A percentile compares a stretch with the other conserved stretches of the same genome.
These are phyloP conservation scores for Nemotelus pantherinus DNA, from an alignment of 2,888 invertebrate genomes.

Conservation along the genomic window DNA sequence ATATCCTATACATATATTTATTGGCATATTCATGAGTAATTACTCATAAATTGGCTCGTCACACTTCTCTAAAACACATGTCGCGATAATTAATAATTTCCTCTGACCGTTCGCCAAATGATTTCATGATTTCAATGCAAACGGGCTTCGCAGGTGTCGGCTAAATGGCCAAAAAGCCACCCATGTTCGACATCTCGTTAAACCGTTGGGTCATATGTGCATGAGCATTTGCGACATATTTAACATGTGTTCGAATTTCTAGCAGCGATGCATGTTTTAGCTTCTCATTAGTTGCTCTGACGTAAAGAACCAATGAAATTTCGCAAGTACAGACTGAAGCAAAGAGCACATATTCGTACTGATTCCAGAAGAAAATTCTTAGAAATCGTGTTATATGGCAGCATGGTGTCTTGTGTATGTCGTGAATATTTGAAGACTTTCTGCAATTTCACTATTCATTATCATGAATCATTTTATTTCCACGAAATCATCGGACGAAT, in stretches of 20 bases:
- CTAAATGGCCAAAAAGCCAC: neutral
- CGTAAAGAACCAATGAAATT: no score
- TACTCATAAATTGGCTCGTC: constrained; percentile 10
- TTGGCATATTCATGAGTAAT: constrained; percentile 6
- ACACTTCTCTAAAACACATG: constrained; percentile 43
- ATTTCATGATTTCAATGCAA: constrained; percentile 14
- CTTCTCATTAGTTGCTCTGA: neutral
- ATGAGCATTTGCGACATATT: constrained; percentile 1
- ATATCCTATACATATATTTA: no score
- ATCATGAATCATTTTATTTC: no score
- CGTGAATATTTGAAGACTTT: no score
- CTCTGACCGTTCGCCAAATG: constrained; percentile 37
- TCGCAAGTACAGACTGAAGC: no score
- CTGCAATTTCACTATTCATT: no score
- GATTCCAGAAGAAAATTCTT: no score
- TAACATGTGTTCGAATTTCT: constrained; percentile 37
- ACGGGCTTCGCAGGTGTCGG: neutral
- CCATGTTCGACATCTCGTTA: constrained; percentile 5
- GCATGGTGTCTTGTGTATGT: no score
- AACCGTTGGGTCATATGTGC: constrained; percentile 18
- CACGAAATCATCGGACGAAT: no score
- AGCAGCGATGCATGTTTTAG: neutral
- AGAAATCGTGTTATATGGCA: no score
- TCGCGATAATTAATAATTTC: constrained; percentile 49
- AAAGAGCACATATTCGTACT: no score